phyloP scores from a whole-genome alignment of 2,113 vertebrate genomes.

The Urocitellus parryii region DNA sequence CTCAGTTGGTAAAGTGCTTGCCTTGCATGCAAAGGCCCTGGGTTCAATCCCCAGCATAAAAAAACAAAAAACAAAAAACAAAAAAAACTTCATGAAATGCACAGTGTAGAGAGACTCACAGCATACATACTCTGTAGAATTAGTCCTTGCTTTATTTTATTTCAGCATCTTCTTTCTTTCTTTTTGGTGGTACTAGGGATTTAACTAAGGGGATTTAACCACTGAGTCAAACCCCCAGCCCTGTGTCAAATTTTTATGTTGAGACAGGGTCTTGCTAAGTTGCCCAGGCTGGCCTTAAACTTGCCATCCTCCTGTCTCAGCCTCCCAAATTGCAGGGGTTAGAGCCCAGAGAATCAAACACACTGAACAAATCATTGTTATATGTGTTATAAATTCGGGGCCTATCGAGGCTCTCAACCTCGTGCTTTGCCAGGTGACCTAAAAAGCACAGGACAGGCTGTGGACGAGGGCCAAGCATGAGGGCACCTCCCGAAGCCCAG shows the following conservation, averaged over 20 bases:
- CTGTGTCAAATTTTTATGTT: too few relatives aligned
- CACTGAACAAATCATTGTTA: not conserved
- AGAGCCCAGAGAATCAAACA: not conserved
- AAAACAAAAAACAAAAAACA: too few relatives aligned
- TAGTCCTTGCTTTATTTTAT: not conserved
- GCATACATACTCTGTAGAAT: rapidly evolving
- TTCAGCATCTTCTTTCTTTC: not conserved
- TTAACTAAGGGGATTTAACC: too few relatives aligned
- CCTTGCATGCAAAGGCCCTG: too few relatives aligned
- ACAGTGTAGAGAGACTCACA: not conserved
- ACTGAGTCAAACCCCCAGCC: too few relatives aligned
- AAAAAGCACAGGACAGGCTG: not conserved
- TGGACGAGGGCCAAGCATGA: not conserved
- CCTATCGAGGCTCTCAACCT: not conserved
- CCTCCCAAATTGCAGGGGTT: too few relatives aligned
- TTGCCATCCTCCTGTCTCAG: too few relatives aligned
- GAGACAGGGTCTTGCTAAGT: too few relatives aligned
- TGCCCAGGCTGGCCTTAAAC: too few relatives aligned
- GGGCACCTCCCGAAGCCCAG: not conserved
- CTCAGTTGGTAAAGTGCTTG: too few relatives aligned
- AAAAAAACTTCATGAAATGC: not conserved
- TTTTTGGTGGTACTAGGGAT: too few relatives aligned
- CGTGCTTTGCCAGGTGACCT: not conserved
- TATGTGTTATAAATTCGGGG: not conserved
- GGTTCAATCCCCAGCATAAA: too few relatives aligned